Evolutionary conservation across 2,888 invertebrate species (phyloP).

Genomic region (Brachylomia viminalis): DNA sequence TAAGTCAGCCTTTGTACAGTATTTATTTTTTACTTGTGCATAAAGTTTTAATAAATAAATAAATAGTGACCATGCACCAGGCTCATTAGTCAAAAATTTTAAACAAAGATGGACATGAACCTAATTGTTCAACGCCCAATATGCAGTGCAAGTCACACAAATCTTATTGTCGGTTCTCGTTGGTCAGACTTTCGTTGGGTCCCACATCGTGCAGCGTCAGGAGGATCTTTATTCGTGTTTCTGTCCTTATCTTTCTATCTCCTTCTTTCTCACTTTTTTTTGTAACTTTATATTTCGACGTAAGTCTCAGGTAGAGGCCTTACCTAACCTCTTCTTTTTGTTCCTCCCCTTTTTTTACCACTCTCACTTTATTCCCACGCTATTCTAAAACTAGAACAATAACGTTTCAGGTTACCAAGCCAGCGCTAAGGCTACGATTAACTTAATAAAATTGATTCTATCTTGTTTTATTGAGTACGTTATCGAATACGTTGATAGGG

Average conservation of each 20-base stretch:
- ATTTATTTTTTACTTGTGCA: too few relatives aligned
- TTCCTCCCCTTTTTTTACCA: neutral
- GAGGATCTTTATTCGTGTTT: neutral
- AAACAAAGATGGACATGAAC: too few relatives aligned
- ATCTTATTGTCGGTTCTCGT: neutral
- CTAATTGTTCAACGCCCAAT: too few relatives aligned
- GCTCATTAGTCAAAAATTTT: too few relatives aligned
- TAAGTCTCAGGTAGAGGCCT: neutral
- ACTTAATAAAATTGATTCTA: slow-evolving; percentile 42
- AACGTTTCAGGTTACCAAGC: slow-evolving; percentile 7
- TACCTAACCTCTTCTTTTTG: neutral
- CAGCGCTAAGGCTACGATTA: slow-evolving; percentile 20
- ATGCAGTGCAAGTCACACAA: too few relatives aligned
- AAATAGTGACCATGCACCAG: too few relatives aligned
- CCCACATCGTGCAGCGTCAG: neutral
- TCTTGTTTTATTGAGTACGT: slow-evolving; percentile 43
- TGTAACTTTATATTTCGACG: neutral
- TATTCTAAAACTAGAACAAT: slow-evolving; percentile 2
- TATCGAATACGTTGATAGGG: slow-evolving; percentile 44
- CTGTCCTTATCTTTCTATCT: neutral
- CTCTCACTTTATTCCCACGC: neutral
- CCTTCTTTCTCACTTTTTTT: neutral
- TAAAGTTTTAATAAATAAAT: too few relatives aligned
- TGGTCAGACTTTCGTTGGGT: neutral
- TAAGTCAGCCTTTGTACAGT: too few relatives aligned